Conservation (phyloP, 2,888 invertebrate species). For the Plusia festucae region DNA sequence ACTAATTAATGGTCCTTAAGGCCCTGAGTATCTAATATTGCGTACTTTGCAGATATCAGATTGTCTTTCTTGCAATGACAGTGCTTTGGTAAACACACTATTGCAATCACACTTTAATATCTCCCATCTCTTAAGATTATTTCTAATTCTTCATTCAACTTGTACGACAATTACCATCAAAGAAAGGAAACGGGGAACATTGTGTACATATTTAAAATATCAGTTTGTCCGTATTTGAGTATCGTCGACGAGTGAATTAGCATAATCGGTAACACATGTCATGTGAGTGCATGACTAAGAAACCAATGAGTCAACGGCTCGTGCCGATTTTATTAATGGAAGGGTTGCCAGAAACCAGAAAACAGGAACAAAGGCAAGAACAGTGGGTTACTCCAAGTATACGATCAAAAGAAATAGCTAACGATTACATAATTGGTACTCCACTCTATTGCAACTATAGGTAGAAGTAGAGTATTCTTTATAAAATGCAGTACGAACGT, state of each 20-base stretch:
- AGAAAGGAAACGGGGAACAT: constrained; percentile 39
- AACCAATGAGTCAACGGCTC: constrained; percentile 43
- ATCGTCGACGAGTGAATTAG: constrained; percentile 49
- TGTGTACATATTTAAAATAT: constrained; percentile 16
- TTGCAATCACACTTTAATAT: neutral
- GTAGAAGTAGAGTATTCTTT: too few relatives aligned
- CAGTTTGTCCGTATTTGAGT: constrained; percentile 35
- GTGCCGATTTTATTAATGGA: constrained; percentile 44
- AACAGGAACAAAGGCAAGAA: neutral
- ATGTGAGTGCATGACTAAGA: constrained; percentile 42
- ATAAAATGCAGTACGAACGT: too few relatives aligned
- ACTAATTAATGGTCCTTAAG: neutral
- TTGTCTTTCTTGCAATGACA: too few relatives aligned
- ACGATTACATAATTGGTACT: too few relatives aligned
- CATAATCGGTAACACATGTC: constrained; percentile 52
- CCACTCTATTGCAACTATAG: too few relatives aligned
- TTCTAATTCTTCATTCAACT: constrained; percentile 13
- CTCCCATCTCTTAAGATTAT: neutral
- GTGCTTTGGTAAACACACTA: neutral
- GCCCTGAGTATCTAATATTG: too few relatives aligned
- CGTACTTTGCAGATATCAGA: too few relatives aligned
- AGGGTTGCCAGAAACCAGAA: constrained; percentile 18
- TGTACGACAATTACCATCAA: constrained; percentile 18
- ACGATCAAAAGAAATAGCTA: neutral
- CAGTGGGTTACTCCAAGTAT: neutral